Evolutionary conservation across 2,888 invertebrate genomes (phyloP), one percentile per base, ranked within the genome.

Genomic region (Dusona sp.): DNA sequence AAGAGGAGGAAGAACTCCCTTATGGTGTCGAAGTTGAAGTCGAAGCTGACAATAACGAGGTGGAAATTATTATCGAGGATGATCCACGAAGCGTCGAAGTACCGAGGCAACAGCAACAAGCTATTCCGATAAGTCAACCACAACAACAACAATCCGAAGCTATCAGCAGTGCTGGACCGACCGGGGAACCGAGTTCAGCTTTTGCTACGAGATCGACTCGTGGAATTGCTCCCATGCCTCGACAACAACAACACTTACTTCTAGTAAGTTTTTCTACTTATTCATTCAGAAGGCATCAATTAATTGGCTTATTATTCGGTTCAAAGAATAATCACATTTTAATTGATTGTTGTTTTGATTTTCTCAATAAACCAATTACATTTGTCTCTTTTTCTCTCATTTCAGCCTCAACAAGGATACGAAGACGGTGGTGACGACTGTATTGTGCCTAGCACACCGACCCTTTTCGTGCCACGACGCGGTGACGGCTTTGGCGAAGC

Each of bases 401-500:
- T 57, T 61, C 86, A 95, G 94, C 94, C 94, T 11, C 95, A 95
- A 64, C 95, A 95, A 88, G 95, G 95, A 48, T 95, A 95, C 85
- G 96, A 96, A 92, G 97, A 97, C 89, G 96, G 96, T 16, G 96
- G 96, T 19, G 97, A 97, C 92, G 97, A 97, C 88, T 95, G 97
- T 90, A 98, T 98, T 89, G 98, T 98, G 48, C 98, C 98, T 22
- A 97, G 98, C 83, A 98, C 98, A 16, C 98, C 98, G 25, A 98
- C 98, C 4, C 95, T 98, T 38, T 97, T 97, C 92, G 97, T 97
- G 67, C 98, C 98, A 4, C 95, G 97, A 85, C 95, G 98, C 86
- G 96, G 96, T 86, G 98, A 98, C 93, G 98, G 98, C 79, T 98
- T 98, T 94, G 98, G 98, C 57, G 98, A 98, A 93, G 98, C 98